These are phyloP conservation scores for Caenorhabditis brenneri DNA, from an alignment of 1,140 invertebrate species.

Conservation along the genomic window DNA sequence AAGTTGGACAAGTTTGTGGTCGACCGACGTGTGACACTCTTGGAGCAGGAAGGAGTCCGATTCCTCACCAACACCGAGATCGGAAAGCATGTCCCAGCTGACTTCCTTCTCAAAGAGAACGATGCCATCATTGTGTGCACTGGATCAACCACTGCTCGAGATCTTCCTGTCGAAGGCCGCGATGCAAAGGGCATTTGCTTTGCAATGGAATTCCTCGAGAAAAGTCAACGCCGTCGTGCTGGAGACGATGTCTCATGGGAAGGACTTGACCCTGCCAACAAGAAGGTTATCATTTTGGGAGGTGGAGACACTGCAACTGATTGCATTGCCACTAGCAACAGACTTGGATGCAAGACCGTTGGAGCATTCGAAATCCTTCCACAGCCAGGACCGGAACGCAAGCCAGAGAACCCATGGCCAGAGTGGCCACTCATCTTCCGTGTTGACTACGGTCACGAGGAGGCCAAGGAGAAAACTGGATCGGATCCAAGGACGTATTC, in stretches of 20 bases:
- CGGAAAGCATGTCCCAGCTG: constrained; percentile 85
- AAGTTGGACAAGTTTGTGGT: constrained; percentile 76
- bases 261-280: constrained; percentile 84
- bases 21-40: constrained; percentile 83
- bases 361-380: constrained; percentile 97
- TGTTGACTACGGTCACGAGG: constrained; percentile 97
- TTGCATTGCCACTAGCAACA: constrained; percentile 94
- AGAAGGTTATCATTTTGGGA: constrained; percentile 94
- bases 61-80: constrained; percentile 90
- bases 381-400: constrained; percentile 81
- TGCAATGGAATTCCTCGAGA: constrained; percentile 95
- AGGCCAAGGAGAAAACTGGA: constrained; percentile 88
- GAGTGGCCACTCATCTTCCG: constrained; percentile 95
- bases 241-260: constrained; percentile 76
- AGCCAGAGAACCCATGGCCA: constrained; percentile 88
- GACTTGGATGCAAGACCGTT: constrained; percentile 92
- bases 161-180: constrained; percentile 79
- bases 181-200: constrained; percentile 90
- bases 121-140: constrained; percentile 88
- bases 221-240: constrained; percentile 93
- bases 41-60: constrained; percentile 86
- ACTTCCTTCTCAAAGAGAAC: constrained; percentile 79
- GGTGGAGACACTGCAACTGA: constrained; percentile 99
- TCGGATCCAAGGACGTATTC: constrained; percentile 90
- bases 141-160: constrained; percentile 94